phyloP scores from a whole-genome alignment of 2,797 vertebrate genomes.

The Pristis pectinata region DNA sequence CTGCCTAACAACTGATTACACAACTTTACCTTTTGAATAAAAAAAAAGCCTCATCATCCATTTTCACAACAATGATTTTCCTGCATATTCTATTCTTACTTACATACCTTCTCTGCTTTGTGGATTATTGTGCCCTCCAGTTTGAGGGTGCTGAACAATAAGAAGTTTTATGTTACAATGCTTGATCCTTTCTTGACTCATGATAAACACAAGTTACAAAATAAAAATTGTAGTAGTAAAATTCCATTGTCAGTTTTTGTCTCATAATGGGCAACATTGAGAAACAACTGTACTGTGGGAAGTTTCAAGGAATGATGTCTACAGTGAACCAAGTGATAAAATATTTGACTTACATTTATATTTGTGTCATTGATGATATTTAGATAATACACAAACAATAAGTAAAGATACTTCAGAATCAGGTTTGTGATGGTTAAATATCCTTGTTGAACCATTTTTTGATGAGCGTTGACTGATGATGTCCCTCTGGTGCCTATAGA shows the following conservation, averaged over 20 bases:
- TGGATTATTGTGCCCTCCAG: not conserved
- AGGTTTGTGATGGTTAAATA: no score
- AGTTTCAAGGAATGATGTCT: not conserved
- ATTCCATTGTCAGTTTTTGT: no score
- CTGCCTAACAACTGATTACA: constrained; percentile 3
- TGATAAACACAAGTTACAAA: not conserved
- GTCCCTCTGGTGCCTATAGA: no score
- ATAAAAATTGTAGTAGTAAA: not conserved
- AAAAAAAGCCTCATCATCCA: not conserved
- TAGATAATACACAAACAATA: no score
- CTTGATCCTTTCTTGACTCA: not conserved
- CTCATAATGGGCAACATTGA: not conserved
- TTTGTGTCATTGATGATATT: no score
- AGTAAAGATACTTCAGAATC: no score
- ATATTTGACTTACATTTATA: no score
- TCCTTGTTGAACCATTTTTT: no score
- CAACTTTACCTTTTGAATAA: not conserved
- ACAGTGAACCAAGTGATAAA: not conserved
- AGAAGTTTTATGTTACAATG: not conserved
- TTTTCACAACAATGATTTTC: not conserved
- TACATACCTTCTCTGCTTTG: not conserved
- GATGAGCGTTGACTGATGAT: no score
- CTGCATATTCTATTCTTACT: not conserved
- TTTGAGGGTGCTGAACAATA: not conserved
- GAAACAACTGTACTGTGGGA: not conserved